Conservation (phyloP, 2,113 vertebrate genomes). For the Phylloscopus whistleri region DNA sequence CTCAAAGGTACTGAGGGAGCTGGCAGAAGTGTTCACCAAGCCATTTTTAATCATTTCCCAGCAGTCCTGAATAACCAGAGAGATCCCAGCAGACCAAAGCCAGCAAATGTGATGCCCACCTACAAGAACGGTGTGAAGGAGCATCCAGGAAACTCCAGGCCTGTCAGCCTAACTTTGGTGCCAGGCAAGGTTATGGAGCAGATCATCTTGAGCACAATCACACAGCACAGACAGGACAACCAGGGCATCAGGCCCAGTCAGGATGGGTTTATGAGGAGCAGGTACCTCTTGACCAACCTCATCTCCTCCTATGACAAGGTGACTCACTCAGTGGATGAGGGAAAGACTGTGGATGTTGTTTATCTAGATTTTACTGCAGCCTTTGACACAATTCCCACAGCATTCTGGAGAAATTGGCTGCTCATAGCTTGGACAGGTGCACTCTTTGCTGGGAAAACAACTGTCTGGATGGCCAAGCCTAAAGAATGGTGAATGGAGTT, state of each 20-base stretch:
- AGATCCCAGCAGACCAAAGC: fast-evolving
- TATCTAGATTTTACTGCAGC: background rate
- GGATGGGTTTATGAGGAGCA: background rate
- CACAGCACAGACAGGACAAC: background rate
- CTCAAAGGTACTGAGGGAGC: background rate
- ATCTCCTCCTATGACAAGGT: background rate
- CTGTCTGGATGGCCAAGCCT: background rate
- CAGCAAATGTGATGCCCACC: background rate
- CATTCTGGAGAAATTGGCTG: background rate
- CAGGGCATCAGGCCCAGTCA: background rate
- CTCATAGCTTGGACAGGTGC: background rate
- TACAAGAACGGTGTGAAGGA: background rate
- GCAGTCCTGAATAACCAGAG: background rate
- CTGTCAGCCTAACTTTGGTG: background rate
- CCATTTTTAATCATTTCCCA: background rate
- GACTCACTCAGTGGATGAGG: background rate
- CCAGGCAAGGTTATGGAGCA: background rate
- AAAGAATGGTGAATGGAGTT: background rate
- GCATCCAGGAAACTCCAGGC: fast-evolving
- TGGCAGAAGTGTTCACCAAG: background rate
- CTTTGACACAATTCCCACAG: background rate
- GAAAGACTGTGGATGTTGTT: background rate
- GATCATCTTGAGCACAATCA: background rate
- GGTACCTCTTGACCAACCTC: background rate
- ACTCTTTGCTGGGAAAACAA: background rate